A percentile compares a stretch with the other conserved stretches of the same genome.
Evolutionary conservation across 2,888 invertebrate species (phyloP).

Genomic region (Andrena bicolor): DNA sequence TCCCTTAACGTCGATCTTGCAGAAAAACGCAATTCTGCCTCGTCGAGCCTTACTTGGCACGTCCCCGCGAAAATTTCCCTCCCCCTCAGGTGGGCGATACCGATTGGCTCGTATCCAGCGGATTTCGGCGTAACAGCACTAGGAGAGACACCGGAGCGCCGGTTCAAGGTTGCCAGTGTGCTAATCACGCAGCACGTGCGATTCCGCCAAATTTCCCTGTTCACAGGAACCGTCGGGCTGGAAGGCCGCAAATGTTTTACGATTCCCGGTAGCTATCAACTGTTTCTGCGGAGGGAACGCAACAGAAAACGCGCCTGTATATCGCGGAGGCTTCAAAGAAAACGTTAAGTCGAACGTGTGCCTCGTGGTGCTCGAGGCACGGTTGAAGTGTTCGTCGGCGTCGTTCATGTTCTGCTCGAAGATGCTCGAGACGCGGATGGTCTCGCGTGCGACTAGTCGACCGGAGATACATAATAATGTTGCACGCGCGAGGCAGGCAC

Average conservation of each 20-base stretch:
- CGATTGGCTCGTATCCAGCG: constrained; percentile 67
- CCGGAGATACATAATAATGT: constrained; percentile 23
- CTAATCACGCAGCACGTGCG: constrained; percentile 37
- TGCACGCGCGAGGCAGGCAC: constrained; percentile 42
- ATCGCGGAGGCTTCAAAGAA: too few species aligned
- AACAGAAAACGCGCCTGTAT: not conserved
- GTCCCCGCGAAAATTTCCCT: constrained; percentile 50
- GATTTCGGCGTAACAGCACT: constrained; percentile 49
- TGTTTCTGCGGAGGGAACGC: not conserved
- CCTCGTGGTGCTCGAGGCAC: too few species aligned
- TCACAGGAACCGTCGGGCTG: not conserved
- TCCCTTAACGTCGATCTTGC: constrained; percentile 26
- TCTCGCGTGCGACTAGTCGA: constrained; percentile 25
- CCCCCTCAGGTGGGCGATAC: constrained; percentile 28
- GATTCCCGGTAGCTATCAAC: not conserved
- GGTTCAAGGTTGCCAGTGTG: constrained; percentile 63
- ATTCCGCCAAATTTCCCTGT: constrained; percentile 32
- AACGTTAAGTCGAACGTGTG: too few species aligned
- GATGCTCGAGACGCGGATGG: not conserved
- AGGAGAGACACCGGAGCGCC: constrained; percentile 37
- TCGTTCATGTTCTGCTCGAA: not conserved
- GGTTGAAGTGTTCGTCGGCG: too few species aligned
- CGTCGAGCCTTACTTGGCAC: constrained; percentile 41
- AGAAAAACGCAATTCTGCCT: constrained; percentile 13
- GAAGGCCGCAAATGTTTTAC: constrained; percentile 14